A percentile compares a stretch with the other conserved stretches of the same genome.
phyloP scores from a whole-genome alignment of 2,797 vertebrate species.

The Enteromius anoplus region DNA sequence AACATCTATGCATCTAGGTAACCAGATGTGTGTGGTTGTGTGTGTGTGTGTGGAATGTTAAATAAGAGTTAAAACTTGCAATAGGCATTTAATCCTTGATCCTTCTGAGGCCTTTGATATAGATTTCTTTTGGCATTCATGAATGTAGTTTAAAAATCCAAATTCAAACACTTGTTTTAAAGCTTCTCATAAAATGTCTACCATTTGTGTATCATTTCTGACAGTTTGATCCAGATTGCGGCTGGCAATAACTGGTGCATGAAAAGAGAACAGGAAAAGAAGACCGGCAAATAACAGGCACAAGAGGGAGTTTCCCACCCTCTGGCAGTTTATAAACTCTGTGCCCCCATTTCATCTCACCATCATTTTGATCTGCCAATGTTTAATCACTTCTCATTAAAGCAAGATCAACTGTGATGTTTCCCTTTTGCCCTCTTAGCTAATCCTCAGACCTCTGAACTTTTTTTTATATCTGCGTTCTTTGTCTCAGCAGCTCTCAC shows the following conservation, averaged over 20 bases:
- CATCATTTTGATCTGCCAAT: constrained; percentile 56
- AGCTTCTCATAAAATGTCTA: constrained; percentile 45
- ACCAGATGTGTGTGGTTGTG: no score
- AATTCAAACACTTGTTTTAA: constrained; percentile 34
- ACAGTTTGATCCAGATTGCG: constrained; percentile 47
- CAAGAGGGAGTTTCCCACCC: constrained; percentile 16
- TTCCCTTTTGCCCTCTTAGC: constrained; percentile 45
- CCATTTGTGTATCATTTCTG: constrained; percentile 27
- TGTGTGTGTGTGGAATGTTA: no score
- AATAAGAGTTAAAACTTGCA: background rate
- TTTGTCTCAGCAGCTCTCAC: constrained; percentile 36
- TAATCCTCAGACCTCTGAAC: constrained; percentile 45
- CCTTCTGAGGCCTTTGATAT: constrained; percentile 1
- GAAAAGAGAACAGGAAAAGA: constrained; percentile 62
- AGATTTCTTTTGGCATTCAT: background rate
- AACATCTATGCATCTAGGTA: no score
- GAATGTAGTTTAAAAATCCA: constrained; percentile 25
- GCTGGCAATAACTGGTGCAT: constrained; percentile 67
- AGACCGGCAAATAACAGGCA: constrained; percentile 17
- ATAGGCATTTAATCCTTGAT: background rate
- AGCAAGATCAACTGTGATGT: constrained; percentile 64
- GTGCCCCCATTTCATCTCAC: constrained; percentile 37
- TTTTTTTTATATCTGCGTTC: constrained; percentile 30
- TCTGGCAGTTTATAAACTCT: constrained; percentile 21
- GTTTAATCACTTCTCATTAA: constrained; percentile 65